Conservation (phyloP, 92 coral and sea anemone genomes). For the Hydrozoanthus gracilis region DNA sequence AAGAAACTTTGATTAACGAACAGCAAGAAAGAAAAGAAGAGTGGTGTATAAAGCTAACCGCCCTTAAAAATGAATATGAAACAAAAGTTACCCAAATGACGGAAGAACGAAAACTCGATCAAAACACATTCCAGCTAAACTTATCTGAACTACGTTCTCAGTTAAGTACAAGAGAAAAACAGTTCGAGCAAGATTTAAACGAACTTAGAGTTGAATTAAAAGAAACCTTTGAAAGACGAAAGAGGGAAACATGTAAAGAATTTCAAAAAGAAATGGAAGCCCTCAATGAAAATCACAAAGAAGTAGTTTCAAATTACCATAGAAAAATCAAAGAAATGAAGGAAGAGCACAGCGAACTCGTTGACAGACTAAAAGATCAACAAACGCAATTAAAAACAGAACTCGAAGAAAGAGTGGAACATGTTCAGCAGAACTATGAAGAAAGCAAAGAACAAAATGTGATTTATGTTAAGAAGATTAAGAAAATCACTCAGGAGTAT, state of each 20-base stretch:
- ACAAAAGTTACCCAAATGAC: not conserved
- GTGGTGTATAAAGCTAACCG: not conserved
- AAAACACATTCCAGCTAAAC: not conserved
- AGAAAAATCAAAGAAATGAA: not conserved
- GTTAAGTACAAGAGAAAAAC: not conserved
- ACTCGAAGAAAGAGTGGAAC: not conserved
- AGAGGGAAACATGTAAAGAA: not conserved
- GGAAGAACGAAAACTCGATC: not conserved
- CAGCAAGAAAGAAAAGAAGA: not conserved
- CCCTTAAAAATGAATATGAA: constrained; percentile 1
- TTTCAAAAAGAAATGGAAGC: constrained; percentile 8
- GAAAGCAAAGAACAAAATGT: not conserved
- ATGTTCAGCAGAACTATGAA: not conserved
- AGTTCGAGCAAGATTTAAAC: not conserved
- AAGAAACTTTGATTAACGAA: not conserved
- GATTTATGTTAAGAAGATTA: not conserved
- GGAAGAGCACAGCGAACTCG: not conserved
- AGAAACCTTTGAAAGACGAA: constrained; percentile 9
- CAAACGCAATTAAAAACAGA: not conserved
- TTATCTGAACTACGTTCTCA: constrained; percentile 1
- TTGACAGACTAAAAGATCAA: not conserved
- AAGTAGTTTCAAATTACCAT: not conserved
- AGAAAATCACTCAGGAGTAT: not conserved
- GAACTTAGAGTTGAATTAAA: not conserved
- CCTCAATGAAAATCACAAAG: constrained; percentile 21